These are phyloP conservation scores for Barnardius zonarius DNA, from an alignment of 2,113 vertebrate species.

Conservation along the genomic window DNA sequence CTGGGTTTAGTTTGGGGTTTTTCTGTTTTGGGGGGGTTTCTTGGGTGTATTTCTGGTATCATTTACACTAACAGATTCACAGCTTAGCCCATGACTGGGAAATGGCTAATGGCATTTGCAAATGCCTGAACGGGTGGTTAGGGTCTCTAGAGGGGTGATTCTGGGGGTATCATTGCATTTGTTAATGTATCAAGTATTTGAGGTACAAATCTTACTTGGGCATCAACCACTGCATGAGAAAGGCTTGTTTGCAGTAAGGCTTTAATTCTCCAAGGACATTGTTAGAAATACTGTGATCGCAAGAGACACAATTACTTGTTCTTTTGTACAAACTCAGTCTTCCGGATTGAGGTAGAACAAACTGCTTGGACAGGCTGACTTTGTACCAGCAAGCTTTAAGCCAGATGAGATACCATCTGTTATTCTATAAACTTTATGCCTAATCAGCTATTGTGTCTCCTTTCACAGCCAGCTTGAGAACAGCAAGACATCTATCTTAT, in stretches of 20 bases:
- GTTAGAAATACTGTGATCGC: background rate
- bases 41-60: background rate
- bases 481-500: background rate
- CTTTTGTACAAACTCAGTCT: background rate
- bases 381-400: background rate
- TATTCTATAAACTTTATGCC: background rate
- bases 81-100: background rate
- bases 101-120: background rate
- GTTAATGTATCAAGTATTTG: background rate
- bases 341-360: conserved; percentile 4
- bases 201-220: background rate
- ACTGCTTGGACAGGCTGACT: background rate
- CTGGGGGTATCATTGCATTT: background rate
- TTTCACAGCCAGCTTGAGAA: background rate
- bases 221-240: background rate
- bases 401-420: background rate
- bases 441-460: background rate
- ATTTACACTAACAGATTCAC: background rate
- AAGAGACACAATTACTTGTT: background rate
- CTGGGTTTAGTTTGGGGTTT: background rate
- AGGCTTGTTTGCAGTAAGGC: background rate
- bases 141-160: background rate
- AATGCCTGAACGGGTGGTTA: background rate
- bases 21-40: too few species aligned
- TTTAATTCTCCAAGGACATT: background rate